Evolutionary conservation across 1,140 invertebrate species (phyloP).

Genomic region (Aleiodes sp.): DNA sequence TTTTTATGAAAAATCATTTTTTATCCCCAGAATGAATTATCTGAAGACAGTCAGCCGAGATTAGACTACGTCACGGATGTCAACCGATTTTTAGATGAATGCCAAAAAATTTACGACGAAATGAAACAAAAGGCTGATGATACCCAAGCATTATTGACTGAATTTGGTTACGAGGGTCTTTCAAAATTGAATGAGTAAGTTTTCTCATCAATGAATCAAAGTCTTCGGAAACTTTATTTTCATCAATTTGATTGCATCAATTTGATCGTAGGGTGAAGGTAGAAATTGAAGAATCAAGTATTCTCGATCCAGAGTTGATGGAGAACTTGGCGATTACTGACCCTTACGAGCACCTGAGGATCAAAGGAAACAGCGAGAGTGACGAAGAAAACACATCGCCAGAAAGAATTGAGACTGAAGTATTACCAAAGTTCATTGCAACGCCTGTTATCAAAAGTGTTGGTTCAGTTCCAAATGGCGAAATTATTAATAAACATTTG

Average conservation of each 20-base stretch:
- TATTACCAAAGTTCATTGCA: neutral
- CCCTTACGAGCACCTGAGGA: neutral
- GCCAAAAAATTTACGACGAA: neutral
- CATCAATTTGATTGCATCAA: neutral
- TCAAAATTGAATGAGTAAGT: neutral
- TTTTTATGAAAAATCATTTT: neutral
- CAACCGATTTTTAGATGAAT: neutral
- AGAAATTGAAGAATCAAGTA: neutral
- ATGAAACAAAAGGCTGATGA: neutral
- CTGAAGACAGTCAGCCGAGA: neutral
- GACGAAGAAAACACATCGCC: neutral
- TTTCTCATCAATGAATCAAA: neutral
- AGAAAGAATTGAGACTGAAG: neutral
- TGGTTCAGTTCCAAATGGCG: too few relatives aligned
- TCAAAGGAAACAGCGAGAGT: neutral
- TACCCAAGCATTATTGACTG: neutral
- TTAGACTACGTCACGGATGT: neutral
- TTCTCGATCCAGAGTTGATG: neutral
- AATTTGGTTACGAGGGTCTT: constrained; percentile 3
- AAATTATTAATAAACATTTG: neutral
- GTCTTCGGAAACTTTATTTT: neutral
- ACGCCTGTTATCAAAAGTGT: constrained; percentile 2
- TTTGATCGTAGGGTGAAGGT: too few relatives aligned
- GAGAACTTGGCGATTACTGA: neutral
- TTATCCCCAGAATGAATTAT: neutral